These are phyloP conservation scores for Microctonus brassicae DNA, from an alignment of 2,888 invertebrate genomes.

Conservation along the genomic window DNA sequence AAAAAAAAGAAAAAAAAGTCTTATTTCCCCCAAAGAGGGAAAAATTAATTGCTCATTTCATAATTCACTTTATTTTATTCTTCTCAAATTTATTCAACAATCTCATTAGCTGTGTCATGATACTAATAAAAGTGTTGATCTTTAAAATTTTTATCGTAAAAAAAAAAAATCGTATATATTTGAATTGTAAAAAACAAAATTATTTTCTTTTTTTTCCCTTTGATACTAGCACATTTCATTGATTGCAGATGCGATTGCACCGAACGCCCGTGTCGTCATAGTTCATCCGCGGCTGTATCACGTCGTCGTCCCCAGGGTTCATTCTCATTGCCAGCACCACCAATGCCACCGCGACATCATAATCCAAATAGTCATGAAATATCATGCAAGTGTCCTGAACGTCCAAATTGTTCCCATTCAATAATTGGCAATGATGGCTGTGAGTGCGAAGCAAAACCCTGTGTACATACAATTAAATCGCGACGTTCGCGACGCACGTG, in stretches of 20 bases:
- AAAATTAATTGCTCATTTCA: too few species aligned
- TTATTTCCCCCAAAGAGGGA: too few species aligned
- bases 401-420: slow-evolving; percentile 40
- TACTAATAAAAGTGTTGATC: too few species aligned
- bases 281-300: slow-evolving; percentile 42
- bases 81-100: too few species aligned
- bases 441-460: slow-evolving; percentile 58
- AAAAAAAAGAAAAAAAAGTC: too few species aligned
- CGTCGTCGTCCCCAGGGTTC: slow-evolving; percentile 55
- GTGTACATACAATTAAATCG: slow-evolving; percentile 59
- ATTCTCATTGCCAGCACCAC: slow-evolving; percentile 45
- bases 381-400: slow-evolving; percentile 56
- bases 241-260: slow-evolving; percentile 62
- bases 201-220: background rate
- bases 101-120: too few species aligned
- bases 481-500: slow-evolving; percentile 55
- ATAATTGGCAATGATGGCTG: slow-evolving; percentile 45
- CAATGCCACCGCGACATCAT: slow-evolving; percentile 23
- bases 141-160: too few species aligned
- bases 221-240: slow-evolving; percentile 6
- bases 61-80: too few species aligned
- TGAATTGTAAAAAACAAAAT: too few species aligned
- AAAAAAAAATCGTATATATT: too few species aligned
- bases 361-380: slow-evolving; percentile 39
- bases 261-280: slow-evolving; percentile 61